A percentile compares a stretch with the other conserved stretches of the same genome.
These are phyloP conservation scores for Drosophila pegasa DNA, from an alignment of 2,888 invertebrate species.

Conservation along the genomic window DNA sequence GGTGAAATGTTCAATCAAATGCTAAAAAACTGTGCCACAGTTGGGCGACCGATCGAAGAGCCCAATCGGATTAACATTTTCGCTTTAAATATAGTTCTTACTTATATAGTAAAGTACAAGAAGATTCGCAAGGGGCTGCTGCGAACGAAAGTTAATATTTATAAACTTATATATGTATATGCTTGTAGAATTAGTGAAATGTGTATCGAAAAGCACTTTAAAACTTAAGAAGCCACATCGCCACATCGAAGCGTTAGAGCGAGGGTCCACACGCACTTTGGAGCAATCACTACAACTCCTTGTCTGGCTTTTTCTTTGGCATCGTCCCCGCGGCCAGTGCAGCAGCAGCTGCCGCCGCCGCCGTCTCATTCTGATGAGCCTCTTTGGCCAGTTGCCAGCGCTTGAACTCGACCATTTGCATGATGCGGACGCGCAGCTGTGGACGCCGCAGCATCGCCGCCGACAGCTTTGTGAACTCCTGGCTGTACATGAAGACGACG, in stretches of 20 bases:
- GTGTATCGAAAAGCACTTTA: constrained; percentile 46
- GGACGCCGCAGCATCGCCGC: constrained; percentile 87
- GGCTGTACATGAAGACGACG: constrained; percentile 94
- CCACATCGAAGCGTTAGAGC: constrained; percentile 11
- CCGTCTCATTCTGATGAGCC: constrained; percentile 65
- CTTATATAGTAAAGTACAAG: constrained; percentile 49
- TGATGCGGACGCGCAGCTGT: constrained; percentile 85
- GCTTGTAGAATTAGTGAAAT: constrained; percentile 47
- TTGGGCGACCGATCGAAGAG: constrained; percentile 7
- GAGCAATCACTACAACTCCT: constrained; percentile 71
- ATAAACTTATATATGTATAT: constrained; percentile 19
- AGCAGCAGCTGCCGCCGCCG: constrained; percentile 25
- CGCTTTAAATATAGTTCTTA: constrained; percentile 23
- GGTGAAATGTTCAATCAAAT: constrained; percentile 31
- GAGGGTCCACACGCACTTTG: constrained; percentile 8
- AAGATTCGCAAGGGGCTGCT: constrained; percentile 26
- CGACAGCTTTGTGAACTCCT: constrained; percentile 90
- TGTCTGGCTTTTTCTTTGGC: constrained; percentile 70
- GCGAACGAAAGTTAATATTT: constrained; percentile 27
- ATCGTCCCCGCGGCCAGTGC: constrained; percentile 20
- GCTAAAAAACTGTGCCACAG: constrained; percentile 16
- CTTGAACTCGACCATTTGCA: constrained; percentile 85
- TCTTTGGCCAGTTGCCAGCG: constrained; percentile 81
- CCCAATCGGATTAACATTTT: constrained; percentile 1
- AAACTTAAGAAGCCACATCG: constrained; percentile 29